Conservation (phyloP, 2,888 invertebrate genomes). For the Chydorus sphaericus region DNA sequence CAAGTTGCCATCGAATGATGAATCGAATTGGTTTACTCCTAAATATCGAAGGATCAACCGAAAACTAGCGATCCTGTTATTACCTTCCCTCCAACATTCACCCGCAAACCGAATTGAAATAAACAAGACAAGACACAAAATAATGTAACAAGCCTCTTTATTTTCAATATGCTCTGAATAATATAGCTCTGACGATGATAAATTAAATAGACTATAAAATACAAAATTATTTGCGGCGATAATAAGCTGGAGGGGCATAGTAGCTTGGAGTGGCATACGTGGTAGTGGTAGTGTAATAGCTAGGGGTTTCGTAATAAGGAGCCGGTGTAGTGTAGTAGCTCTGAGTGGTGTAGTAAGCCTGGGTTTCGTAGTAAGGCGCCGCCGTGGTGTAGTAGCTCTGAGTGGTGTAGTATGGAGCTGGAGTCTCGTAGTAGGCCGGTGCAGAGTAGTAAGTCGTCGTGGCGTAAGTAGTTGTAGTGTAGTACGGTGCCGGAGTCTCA, state of each 20-base stretch:
- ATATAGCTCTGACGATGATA: no score
- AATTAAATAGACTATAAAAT: no score
- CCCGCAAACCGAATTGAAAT: no score
- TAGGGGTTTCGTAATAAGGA: neutral
- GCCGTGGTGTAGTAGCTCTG: neutral
- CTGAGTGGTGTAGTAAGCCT: neutral
- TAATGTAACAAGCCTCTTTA: no score
- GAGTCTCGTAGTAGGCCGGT: neutral
- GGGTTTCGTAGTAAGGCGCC: neutral
- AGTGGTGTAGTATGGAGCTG: neutral
- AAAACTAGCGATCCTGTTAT: slow-evolving; percentile 50
- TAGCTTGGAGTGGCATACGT: neutral
- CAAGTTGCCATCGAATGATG: slow-evolving; percentile 48
- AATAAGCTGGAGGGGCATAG: no score
- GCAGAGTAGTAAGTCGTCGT: neutral
- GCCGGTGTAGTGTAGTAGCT: neutral
- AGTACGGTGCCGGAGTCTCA: neutral
- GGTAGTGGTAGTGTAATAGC: neutral
- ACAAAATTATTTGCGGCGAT: no score
- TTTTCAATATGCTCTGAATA: no score
- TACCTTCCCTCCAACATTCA: slow-evolving; percentile 43
- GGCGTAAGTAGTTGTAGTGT: neutral
- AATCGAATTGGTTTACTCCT: slow-evolving; percentile 40
- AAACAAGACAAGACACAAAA: no score
- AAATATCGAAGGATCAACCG: slow-evolving; percentile 50